These are phyloP conservation scores for Silurus meridionalis DNA, from an alignment of 2,113 vertebrate species.

Conservation along the genomic window DNA sequence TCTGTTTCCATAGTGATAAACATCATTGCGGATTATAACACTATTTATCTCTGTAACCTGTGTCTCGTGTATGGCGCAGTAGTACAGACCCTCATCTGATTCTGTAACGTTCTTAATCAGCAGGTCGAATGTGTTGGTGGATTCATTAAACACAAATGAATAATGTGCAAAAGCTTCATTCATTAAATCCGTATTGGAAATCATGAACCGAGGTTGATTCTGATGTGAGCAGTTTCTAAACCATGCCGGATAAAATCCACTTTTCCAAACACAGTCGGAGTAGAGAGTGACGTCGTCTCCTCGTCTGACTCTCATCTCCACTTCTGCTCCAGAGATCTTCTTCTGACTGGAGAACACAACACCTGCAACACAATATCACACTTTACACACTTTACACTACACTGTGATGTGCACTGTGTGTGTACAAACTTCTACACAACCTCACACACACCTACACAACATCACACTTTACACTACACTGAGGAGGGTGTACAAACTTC, in stretches of 20 bases:
- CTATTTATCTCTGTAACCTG: too few relatives aligned
- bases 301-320: conserved; percentile 35
- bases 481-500: too few relatives aligned
- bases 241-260: background rate
- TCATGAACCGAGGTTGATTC: too few relatives aligned
- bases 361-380: conserved; percentile 20
- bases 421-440: too few relatives aligned
- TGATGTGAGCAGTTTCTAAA: conserved; percentile 29
- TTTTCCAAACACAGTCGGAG: background rate
- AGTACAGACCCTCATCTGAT: conserved; percentile 52
- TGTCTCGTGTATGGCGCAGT: too few relatives aligned
- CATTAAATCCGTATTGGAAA: rapidly evolving
- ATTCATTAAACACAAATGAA: background rate
- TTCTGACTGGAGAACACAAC: conserved; percentile 11
- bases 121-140: conserved; percentile 10
- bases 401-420: too few relatives aligned
- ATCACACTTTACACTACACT: too few relatives aligned
- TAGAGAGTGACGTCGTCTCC: conserved; percentile 43
- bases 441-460: too few relatives aligned
- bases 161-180: background rate
- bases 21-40: too few relatives aligned
- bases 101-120: conserved; percentile 50
- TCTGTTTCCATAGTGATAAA: conserved; percentile 26
- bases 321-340: conserved; percentile 26
- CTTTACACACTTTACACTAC: background rate